Conservation (phyloP, 2,888 invertebrate genomes). For the Pyrgus malvae region DNA sequence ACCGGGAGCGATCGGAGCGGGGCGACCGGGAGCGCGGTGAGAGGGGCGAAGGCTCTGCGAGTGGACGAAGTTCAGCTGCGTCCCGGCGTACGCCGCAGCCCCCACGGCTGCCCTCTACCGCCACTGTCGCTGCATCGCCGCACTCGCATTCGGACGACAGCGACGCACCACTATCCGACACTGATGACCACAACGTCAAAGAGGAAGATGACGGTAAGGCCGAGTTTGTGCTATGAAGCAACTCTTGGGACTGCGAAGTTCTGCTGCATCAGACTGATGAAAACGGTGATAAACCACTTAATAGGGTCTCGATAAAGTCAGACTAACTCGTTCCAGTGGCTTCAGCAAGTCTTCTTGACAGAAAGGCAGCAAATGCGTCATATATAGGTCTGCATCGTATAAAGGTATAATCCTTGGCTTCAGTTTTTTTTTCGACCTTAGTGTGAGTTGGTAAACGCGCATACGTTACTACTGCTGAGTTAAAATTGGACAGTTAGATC, state of each 20-base stretch:
- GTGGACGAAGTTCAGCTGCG: constrained; percentile 81
- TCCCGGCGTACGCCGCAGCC: constrained; percentile 84
- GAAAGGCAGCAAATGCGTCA: too few species aligned
- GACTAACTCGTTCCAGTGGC: too few species aligned
- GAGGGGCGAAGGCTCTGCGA: constrained; percentile 71
- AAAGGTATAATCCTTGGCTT: too few species aligned
- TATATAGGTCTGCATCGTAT: too few species aligned
- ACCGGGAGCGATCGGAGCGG: constrained; percentile 84
- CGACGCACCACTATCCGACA: constrained; percentile 93
- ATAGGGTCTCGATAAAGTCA: too few species aligned
- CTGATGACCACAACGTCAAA: constrained; percentile 92
- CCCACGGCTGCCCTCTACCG: constrained; percentile 73
- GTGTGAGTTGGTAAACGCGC: too few species aligned
- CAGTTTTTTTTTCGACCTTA: too few species aligned
- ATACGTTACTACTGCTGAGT: too few species aligned
- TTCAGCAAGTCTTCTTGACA: too few species aligned
- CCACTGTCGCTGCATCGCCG: constrained; percentile 83
- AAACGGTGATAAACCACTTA: too few species aligned
- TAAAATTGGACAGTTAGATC: too few species aligned
- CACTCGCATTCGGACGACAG: constrained; percentile 90
- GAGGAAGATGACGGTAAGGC: constrained; percentile 89
- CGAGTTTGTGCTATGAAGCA: not conserved
- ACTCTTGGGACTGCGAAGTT: not conserved
- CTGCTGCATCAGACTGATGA: too few species aligned
- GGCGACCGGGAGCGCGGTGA: constrained; percentile 69